Conservation (phyloP, 2,797 vertebrate genomes). For the Myotis planiceps region DNA sequence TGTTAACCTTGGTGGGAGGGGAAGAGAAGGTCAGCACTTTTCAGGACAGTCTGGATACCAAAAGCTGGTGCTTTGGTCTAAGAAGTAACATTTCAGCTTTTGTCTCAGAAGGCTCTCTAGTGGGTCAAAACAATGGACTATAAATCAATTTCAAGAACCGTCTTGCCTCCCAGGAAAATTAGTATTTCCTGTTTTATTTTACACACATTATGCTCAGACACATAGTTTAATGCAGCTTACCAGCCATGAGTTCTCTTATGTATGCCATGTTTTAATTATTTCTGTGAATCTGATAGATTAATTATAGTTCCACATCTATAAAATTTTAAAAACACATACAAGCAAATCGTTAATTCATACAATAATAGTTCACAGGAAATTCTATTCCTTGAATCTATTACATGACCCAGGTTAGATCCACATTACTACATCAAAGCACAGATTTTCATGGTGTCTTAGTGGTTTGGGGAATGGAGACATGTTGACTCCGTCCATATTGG, state of each 20-base stretch:
- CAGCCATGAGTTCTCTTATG: background rate
- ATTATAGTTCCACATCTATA: background rate
- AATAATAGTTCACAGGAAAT: background rate
- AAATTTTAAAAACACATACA: background rate
- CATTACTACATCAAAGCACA: background rate
- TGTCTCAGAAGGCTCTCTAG: background rate
- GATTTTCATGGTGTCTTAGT: background rate
- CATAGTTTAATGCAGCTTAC: background rate
- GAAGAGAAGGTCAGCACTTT: background rate
- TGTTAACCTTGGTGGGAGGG: fast-evolving
- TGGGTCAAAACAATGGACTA: background rate
- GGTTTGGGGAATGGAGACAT: background rate
- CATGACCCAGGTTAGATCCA: background rate
- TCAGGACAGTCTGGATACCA: background rate
- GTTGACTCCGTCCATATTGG: too few relatives aligned
- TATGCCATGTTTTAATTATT: background rate
- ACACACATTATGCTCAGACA: background rate
- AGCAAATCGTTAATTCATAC: background rate
- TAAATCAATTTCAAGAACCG: background rate
- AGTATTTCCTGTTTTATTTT: background rate
- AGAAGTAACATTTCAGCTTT: background rate
- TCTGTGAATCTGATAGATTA: background rate
- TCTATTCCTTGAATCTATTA: background rate
- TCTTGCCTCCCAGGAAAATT: background rate
- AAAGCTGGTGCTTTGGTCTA: background rate